Conservation (phyloP, 1,140 invertebrate species). For the Drosophila nebulosa region DNA sequence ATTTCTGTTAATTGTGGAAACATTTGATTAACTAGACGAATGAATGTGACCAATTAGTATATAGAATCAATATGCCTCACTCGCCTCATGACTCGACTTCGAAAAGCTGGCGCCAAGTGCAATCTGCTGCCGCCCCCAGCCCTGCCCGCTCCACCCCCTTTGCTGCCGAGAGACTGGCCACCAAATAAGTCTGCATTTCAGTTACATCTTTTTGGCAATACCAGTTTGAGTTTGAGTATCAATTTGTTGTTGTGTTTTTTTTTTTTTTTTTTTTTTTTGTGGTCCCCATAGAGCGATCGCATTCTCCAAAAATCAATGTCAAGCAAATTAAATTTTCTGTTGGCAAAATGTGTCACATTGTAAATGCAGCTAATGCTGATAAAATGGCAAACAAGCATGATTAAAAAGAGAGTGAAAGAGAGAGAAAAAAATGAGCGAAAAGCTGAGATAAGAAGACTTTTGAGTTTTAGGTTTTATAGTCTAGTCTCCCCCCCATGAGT, state of each 20-base stretch:
- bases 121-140: neutral
- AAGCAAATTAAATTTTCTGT: neutral
- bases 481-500: no score
- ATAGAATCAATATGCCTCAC: neutral
- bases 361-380: conserved; percentile 34
- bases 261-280: conserved; percentile 19
- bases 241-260: no score
- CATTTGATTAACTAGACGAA: neutral
- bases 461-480: neutral
- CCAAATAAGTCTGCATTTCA: conserved; percentile 25
- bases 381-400: conserved; percentile 32
- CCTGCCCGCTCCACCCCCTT: neutral
- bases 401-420: conserved; percentile 25
- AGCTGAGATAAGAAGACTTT: neutral
- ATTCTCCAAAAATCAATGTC: conserved; percentile 67
- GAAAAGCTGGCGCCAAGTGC: conserved; percentile 2
- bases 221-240: conserved; percentile 29
- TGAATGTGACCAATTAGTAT: neutral
- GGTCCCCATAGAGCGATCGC: conserved; percentile 33
- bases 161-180: neutral
- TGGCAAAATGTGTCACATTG: conserved; percentile 57
- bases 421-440: neutral
- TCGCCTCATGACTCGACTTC: neutral
- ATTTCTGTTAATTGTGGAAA: neutral
- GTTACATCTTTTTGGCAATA: conserved; percentile 51